Base-by-base conservation (phyloP, 2,888 invertebrate species). In the Dryococelus australis region DNA sequence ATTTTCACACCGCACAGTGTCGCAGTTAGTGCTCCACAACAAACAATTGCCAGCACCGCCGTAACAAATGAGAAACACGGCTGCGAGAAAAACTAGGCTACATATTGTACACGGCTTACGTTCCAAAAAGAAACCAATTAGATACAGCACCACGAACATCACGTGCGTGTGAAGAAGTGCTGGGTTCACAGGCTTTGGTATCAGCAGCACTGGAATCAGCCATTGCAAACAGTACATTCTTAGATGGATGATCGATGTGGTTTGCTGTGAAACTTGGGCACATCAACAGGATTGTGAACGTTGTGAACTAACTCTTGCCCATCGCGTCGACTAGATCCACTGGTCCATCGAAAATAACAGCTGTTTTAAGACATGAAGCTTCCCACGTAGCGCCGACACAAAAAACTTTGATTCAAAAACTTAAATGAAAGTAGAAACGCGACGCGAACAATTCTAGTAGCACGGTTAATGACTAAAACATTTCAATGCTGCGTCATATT, bases 41-140 rank as follows among this genome's bases (percentile, higher is more conserved):
- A 99, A 94, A 93, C 99, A 99, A 93, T 97, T 98, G 35, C 99
- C 99, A 87, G 98, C 95, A 89, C 99, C 99, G 92, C 98, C 98
- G 93, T 99, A 99, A 93, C 99, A 99, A 89, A 99, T 96, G 28
- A 99, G 94, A 91, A 97, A 97, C 87, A 99, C 97, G 35, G 99
- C 98, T 79, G 97, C 96, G 86, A 99, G 93, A 93, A 99, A 99
- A 90, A 99, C 97, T 87, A 99, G 93, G 91, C 98, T 98, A 94
- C 99, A 99, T 89, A 99, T 98, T 85, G 98, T 98, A 93, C 99
- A 99, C 0, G 99, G 99, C 92, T 98, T 99, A 91, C 98, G 94
- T 92, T 99, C 99, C 91, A 99, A 94, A 93, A 99, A 99, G 93
- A 99, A 99, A 90, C 99, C 98, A 90, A 99, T 96, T 90, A 99